These are phyloP conservation scores for Leucozona laternaria DNA, from an alignment of 2,888 invertebrate genomes.

Conservation along the genomic window DNA sequence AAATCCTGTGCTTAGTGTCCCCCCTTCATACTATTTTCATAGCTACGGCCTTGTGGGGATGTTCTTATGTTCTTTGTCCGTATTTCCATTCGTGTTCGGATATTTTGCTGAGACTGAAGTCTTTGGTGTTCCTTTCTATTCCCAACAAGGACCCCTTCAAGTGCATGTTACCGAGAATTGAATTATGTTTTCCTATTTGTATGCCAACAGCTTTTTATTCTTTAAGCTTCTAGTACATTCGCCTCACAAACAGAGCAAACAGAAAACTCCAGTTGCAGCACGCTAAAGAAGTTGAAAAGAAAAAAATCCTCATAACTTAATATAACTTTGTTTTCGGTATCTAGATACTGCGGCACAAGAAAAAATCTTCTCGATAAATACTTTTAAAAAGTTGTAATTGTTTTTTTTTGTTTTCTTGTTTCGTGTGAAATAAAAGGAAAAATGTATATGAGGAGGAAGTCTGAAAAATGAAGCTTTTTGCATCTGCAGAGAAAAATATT, in stretches of 20 bases:
- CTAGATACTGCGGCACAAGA: too few species aligned
- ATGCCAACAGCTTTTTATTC: background rate
- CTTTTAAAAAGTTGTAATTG: too few species aligned
- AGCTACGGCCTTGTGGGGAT: constrained; percentile 29
- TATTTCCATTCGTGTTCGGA: background rate
- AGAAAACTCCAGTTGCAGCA: background rate
- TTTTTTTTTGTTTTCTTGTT: too few species aligned
- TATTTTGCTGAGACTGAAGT: background rate
- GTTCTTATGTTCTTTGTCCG: background rate
- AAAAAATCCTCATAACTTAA: background rate
- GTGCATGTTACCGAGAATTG: constrained; percentile 1
- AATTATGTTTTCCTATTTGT: constrained; percentile 4
- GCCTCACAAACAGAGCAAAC: background rate
- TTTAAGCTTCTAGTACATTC: constrained; percentile 2
- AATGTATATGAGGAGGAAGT: too few species aligned
- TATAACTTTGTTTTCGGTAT: background rate
- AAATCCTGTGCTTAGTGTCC: too few species aligned
- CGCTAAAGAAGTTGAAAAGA: background rate
- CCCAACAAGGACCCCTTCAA: constrained; percentile 8
- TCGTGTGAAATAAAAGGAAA: too few species aligned
- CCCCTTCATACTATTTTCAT: background rate
- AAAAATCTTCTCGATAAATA: too few species aligned
- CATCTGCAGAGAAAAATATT: too few species aligned
- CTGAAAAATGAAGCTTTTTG: too few species aligned
- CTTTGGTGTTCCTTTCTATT: background rate